These are phyloP conservation scores for Idaea biselata DNA, from an alignment of 2,888 invertebrate genomes.

Conservation along the genomic window DNA sequence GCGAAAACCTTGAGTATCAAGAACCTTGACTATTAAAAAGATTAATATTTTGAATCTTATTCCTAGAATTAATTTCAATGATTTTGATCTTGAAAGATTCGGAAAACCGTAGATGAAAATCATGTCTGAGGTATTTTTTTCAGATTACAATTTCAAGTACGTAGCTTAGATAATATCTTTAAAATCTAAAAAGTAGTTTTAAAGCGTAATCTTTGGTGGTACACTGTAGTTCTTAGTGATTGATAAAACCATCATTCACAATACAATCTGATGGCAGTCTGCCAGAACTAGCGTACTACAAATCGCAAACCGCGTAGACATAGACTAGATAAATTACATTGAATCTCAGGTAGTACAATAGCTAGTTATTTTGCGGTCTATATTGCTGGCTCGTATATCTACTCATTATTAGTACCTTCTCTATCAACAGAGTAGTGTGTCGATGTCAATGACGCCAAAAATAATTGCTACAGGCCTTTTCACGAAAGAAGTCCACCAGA, in stretches of 20 bases:
- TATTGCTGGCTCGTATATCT: background rate
- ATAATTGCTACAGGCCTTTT: too few species aligned
- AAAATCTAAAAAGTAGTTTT: background rate
- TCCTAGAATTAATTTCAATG: background rate
- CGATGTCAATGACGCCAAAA: too few species aligned
- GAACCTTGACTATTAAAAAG: background rate
- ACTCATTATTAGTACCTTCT: background rate
- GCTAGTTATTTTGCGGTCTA: background rate
- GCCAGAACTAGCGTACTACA: constrained; percentile 3
- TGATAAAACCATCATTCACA: background rate
- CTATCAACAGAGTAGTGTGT: background rate
- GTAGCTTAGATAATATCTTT: background rate
- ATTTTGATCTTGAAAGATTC: background rate
- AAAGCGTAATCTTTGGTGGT: background rate
- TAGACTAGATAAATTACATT: background rate
- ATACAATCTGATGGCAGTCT: background rate
- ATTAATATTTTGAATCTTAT: background rate
- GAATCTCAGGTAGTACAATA: background rate
- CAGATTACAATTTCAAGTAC: background rate
- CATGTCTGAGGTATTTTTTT: background rate
- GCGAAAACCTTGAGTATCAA: background rate
- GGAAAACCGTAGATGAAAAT: too few species aligned
- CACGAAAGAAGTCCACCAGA: too few species aligned
- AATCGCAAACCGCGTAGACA: background rate
- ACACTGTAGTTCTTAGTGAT: background rate